A percentile compares a stretch with the other conserved stretches of the same genome.
phyloP scores from a whole-genome alignment of 1,140 invertebrate genomes.

The Rhopalosiphum maidis region DNA sequence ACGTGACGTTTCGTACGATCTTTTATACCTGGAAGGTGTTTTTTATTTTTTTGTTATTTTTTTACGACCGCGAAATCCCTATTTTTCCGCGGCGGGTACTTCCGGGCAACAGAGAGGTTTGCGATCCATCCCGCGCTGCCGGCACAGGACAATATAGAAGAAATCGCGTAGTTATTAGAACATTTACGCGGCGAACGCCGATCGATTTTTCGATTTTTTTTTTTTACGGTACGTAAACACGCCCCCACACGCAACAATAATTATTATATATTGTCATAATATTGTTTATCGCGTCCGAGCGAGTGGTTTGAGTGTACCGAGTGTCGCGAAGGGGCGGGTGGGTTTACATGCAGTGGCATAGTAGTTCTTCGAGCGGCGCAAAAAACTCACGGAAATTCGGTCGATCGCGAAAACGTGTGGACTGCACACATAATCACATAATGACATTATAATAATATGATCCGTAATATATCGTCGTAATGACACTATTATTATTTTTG shows the following conservation, averaged over 20 bases:
- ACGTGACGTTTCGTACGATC: neutral
- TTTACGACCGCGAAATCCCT: neutral
- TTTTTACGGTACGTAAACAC: neutral
- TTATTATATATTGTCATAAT: neutral
- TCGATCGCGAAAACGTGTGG: too few species aligned
- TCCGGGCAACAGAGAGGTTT: neutral
- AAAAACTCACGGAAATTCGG: too few species aligned
- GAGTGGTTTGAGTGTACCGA: neutral
- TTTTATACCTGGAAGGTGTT: neutral
- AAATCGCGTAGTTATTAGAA: neutral
- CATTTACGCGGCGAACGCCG: neutral
- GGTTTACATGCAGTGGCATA: too few species aligned
- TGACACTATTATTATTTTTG: too few species aligned
- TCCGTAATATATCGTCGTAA: too few species aligned
- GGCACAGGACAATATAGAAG: neutral
- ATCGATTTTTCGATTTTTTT: neutral
- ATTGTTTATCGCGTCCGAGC: neutral
- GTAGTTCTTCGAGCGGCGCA: too few species aligned
- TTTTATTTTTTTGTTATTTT: neutral
- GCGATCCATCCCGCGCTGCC: neutral
- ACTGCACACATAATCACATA: too few species aligned
- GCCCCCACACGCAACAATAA: neutral
- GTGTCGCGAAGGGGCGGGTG: neutral
- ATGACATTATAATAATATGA: too few species aligned
- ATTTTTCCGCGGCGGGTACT: neutral